A percentile compares a stretch with the other conserved stretches of the same genome.
Evolutionary conservation across 2,797 vertebrate genomes (phyloP).

Genomic region (Serranus cabrilla): DNA sequence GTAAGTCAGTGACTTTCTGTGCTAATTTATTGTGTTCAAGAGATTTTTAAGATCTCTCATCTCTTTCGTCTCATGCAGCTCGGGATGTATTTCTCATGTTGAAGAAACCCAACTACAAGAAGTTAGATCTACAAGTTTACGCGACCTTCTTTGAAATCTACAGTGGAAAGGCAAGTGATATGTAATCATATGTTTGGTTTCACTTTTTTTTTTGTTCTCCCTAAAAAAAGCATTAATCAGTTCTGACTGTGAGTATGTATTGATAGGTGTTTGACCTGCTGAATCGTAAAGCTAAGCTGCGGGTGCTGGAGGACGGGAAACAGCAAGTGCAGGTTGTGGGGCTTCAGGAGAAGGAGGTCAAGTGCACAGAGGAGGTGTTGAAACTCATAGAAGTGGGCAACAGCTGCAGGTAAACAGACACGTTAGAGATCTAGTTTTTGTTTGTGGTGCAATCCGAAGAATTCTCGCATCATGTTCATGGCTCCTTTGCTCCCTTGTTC

Average conservation of each 20-base stretch:
- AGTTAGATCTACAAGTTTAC: constrained; percentile 97
- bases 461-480: neutral
- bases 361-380: constrained; percentile 96
- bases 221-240: neutral
- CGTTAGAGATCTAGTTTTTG: neutral
- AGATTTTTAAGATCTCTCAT: neutral
- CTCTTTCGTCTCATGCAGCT: constrained; percentile 82
- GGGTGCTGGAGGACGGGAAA: constrained; percentile 97
- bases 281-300: constrained; percentile 95
- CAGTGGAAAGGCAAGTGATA: constrained; percentile 92
- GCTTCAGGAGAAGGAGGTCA: constrained; percentile 95
- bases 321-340: constrained; percentile 98
- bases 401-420: constrained; percentile 92
- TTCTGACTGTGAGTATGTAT: constrained; percentile 12
- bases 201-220: neutral
- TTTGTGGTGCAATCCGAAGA: neutral
- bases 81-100: constrained; percentile 98
- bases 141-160: constrained; percentile 99
- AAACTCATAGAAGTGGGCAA: constrained; percentile 98
- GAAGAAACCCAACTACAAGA: constrained; percentile 97
- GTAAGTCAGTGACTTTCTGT: constrained; percentile 74
- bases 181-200: neutral
- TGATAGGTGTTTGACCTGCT: constrained; percentile 95
- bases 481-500: neutral
- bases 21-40: neutral